Evolutionary conservation across 2,113 vertebrate genomes (phyloP), one percentile per base, ranked within the genome.

Genomic region (Megaptera novaeangliae): DNA sequence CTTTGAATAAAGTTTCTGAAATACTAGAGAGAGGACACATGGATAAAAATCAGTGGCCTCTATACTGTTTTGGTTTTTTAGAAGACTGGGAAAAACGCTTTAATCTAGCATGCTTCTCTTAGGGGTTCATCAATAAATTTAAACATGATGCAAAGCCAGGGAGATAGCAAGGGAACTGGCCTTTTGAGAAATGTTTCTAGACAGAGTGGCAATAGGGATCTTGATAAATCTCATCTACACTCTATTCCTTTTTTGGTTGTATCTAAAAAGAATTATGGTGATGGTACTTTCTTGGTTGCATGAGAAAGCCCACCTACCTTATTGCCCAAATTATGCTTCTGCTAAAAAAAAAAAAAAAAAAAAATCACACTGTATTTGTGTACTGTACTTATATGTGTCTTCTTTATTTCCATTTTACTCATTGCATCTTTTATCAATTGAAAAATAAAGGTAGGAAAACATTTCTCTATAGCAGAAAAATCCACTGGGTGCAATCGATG

Each of bases 1-100:
- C 20, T 96, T 72, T 84, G 59, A 82, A 74, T 84, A 66, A 93
- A 91, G 9, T 88, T 93, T 91, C 74, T 83, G 23, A 96, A 95
- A 80, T 84, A 92, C 25, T 71, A 77, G 55, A 64, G 23, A 93
- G 55, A 92, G 46, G 29, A 80, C 15, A 59, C 36, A 27, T 68
- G 49, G 34, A n/a, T 63, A 83, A 80, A 96, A 94, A 92, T 72
- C 55, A 80, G 11, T 89, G 21, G 31, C 23, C 14, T n/a, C 44
- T 41, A 75, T 4, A 83, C 6, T 74, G 46, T 39, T 92, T 52
- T 77, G 31, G 44, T 63, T 7, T 75, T 71, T 72, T n/a, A 27
- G 85, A 94, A 82, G 2, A 78, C 77, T 75, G 7, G 8, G 55
- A 69, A 83, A 41, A 84, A 59, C 52, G 8, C 14, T 96, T 84